Evolutionary conservation across 2,113 vertebrate genomes (phyloP), one percentile per base, ranked within the genome.

Genomic region (Plecturocebus donacophilus): DNA sequence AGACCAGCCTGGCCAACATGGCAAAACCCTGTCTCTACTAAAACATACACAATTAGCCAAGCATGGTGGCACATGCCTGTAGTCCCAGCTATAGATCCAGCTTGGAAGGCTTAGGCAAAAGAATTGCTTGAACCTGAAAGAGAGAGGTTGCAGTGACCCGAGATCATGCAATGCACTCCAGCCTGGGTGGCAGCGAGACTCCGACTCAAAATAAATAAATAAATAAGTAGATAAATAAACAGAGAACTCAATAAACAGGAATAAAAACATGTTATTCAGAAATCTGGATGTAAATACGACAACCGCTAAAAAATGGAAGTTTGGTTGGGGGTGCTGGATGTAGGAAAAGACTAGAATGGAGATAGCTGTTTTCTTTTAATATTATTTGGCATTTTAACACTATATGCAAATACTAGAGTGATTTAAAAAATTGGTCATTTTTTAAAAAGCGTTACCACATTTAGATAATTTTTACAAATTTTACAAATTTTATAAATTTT

Each of bases 401-500:
- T 87, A 76, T 23, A 32, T 32, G 21, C 52, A 96, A 92, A 91
- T 68, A 97, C 2, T 45, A 75, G 0, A 56, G 27, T 27, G n/a
- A 86, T 56, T 27, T 64, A 30, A 84, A 84, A 81, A 94, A 49
- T 20, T 19, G 87, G 76, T 45, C 27, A 17, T 92, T 95, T 79
- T 82, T 91, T 70, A 42, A 20, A 64, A 58, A 96, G 49, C 88
- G 71, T 71, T 66, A 90, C 14, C 21, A 93, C 42, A 86, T 89
- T 97, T 68, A 96, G 11, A 73, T 92, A 97, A 92, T 90, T 95
- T 81, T 95, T 3, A 85, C 83, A 94, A 93, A 89, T 19, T n/a
- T n/a, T n/a, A n/a, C n/a, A n/a, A n/a, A n/a, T n/a, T n/a, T n/a
- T n/a, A n/a, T n/a, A n/a, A n/a, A n/a, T n/a, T n/a, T n/a, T n/a